Base-by-base conservation (phyloP, 2,888 invertebrate genomes). In the Eumacrocentrus americanus region DNA sequence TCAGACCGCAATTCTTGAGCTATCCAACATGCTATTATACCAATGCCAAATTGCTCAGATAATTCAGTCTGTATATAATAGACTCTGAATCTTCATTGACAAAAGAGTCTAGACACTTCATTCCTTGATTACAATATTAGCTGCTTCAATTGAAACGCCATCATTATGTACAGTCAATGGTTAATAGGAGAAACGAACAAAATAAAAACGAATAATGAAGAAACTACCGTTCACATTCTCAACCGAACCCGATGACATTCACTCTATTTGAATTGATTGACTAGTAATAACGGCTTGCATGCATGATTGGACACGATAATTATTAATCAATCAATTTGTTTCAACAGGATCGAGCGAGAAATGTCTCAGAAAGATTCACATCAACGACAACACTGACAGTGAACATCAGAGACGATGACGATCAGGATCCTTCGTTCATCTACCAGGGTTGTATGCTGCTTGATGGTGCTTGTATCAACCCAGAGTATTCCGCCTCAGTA, bases 401-500 rank as follows among this genome's bases (percentile, higher is more conserved):
- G 2, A 90, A 91, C 72, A 88, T 96, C 9, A 86, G 89, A 71
- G 95, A 95, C 72, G 94, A 92, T 47, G 95, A 95, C 75, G 95
- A 95, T 75, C 91, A 93, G 75, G 94, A 93, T 76, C 95, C 95
- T 0, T 92, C 93, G 0, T 95, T 95, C 76, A 91, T 93, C 63
- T 94, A 94, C 82, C 89, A 91, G 70, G 92, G 92, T 11, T 95
- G 95, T 76, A 90, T 89, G 69, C 82, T 90, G 0, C 85, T 91
- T 53, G 92, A 93, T 70, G 92, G 92, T 0, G 89, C 90, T 53
- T 95, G 94, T 78, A 90, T 94, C 66, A 92, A 94, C 78, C 93
- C 94, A 0, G 92, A 93, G 79, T 94, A 94, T 79, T 86, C 88
- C 12, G 89, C 92, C 56, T 91, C 88, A 66, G 93, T 93, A 80